Base-by-base conservation (phyloP, 2,888 invertebrate species). In the Periphyllus acericola region DNA sequence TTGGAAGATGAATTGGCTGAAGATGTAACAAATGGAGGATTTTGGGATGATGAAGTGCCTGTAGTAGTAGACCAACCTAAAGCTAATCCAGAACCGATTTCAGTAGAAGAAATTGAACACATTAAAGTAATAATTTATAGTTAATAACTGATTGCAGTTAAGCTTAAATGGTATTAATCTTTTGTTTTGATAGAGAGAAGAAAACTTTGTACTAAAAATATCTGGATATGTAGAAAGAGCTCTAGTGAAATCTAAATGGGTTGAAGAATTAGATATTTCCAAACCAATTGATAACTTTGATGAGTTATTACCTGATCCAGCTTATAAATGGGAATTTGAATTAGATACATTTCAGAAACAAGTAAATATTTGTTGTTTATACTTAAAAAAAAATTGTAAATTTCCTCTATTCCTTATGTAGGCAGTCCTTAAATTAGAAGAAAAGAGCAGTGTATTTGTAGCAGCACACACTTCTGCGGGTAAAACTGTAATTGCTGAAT, bases 401-500 rank as follows among this genome's bases (percentile, higher is more conserved):
- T 52, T 52, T 8, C 19, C 52, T 52, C 52, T 55, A 55, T 80
- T 75, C 40, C 11, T 76, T 40, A 89, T 90, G 34, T 81, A 95
- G 93, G 99, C 99, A 1, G 97, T 99, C 89, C 92, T 99, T 11
- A 97, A 96, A 91, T 92, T 99, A 86, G 99, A 99, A 92, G 95
- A 96, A 90, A 96, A 97, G 25, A 96, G 98, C 90, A 97, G 98
- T 91, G 98, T 99, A 0, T 99, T 99, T 92, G 99, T 99, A 0
- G 98, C 99, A 0, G 99, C 99, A 0, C 99, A 99, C 91, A 99
- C 99, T 0, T 99, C 99, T 0, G 99, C 99, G 0, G 98, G 97
- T 40, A 99, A 99, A 93, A 99, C 99, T 0, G 99, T 98, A 0
- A 98, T 99, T 0, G 99, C 99, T 0, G 99, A 99, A 92, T 99